A percentile compares a stretch with the other conserved stretches of the same genome.
phyloP scores from a whole-genome alignment of 1,140 invertebrate genomes.

The Camponotus vicinus region DNA sequence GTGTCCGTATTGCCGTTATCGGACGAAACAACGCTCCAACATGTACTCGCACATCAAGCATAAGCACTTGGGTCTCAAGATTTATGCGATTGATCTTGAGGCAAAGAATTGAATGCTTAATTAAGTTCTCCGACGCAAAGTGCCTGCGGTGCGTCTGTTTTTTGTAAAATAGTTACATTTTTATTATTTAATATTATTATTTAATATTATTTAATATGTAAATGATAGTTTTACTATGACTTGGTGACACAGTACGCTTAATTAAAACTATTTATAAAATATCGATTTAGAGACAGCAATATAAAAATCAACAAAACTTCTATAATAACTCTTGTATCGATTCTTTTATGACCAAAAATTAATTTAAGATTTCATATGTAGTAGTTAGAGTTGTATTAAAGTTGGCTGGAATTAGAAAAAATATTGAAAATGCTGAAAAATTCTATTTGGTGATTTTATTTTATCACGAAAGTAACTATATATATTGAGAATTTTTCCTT shows the following conservation, averaged over 20 bases:
- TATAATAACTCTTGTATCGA: not conserved
- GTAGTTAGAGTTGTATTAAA: not conserved
- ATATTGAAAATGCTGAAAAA: not conserved
- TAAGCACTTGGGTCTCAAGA: slow-evolving; percentile 69
- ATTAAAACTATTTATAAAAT: not conserved
- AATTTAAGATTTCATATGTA: not conserved
- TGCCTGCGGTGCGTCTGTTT: not conserved
- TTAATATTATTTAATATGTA: not conserved
- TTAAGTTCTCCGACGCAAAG: not conserved
- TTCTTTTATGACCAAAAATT: not conserved
- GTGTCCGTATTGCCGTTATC: slow-evolving; percentile 87
- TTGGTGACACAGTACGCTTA: not conserved
- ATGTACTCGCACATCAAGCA: slow-evolving; percentile 85
- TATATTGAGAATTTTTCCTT: no score
- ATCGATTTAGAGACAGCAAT: not conserved
- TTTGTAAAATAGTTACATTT: not conserved
- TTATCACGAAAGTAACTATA: not conserved
- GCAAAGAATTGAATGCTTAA: slow-evolving; percentile 7
- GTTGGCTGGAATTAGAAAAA: not conserved
- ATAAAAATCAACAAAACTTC: not conserved
- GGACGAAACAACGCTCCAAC: slow-evolving; percentile 86
- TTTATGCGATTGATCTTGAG: slow-evolving; percentile 72
- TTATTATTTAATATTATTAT: not conserved
- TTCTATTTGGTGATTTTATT: not conserved
- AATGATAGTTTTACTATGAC: not conserved